phyloP scores from a whole-genome alignment of 2,888 invertebrate species.

The Luffia ferchaultella region DNA sequence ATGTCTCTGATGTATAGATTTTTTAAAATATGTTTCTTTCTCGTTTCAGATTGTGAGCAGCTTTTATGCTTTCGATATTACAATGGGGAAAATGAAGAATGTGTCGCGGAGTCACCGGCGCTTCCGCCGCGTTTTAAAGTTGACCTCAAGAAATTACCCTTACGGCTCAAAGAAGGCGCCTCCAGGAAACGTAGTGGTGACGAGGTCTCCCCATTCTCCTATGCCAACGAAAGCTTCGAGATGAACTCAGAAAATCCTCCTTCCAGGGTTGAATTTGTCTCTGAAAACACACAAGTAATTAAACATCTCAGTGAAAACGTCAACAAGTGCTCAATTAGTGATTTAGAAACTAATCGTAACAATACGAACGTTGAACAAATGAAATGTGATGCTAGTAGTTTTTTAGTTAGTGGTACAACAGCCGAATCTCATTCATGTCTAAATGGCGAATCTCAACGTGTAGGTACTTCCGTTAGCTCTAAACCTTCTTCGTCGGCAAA shows the following conservation, averaged over 20 bases:
- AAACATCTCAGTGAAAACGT: slow-evolving; percentile 58
- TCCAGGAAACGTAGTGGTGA: slow-evolving; percentile 57
- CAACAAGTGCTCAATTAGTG: slow-evolving; percentile 65
- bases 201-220: slow-evolving; percentile 53
- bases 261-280: slow-evolving; percentile 42
- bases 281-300: slow-evolving; percentile 48
- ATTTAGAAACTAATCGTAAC: slow-evolving; percentile 55
- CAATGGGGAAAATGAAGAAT: slow-evolving; percentile 70
- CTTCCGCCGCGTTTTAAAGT: slow-evolving; percentile 55
- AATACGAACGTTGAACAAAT: slow-evolving; percentile 41
- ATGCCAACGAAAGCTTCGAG: slow-evolving; percentile 60
- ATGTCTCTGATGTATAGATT: no score
- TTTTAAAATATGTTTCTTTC: no score
- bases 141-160: slow-evolving; percentile 66
- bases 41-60: slow-evolving; percentile 71
- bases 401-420: slow-evolving; percentile 49
- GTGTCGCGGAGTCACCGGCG: slow-evolving; percentile 69
- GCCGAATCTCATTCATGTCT: slow-evolving; percentile 54
- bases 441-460: slow-evolving; percentile 58
- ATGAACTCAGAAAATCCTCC: slow-evolving; percentile 52
- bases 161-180: slow-evolving; percentile 60
- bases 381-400: slow-evolving; percentile 60
- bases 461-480: slow-evolving; percentile 32
- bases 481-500: slow-evolving; percentile 43
- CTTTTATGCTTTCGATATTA: slow-evolving; percentile 76